Evolutionary conservation across 2,888 invertebrate genomes (phyloP).

Genomic region (Oeneis ivallda): DNA sequence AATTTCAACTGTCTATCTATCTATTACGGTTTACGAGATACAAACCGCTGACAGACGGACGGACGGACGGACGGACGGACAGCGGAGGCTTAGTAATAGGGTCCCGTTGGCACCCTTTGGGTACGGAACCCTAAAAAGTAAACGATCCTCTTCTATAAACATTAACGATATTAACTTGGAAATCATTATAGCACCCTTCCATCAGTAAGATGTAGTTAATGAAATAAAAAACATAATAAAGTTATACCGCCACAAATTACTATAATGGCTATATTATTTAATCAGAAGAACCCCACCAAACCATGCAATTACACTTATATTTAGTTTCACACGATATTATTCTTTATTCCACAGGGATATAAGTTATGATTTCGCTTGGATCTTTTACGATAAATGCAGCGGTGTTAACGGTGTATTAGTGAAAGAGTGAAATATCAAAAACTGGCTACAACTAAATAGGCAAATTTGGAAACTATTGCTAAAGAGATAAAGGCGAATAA

Average conservation of each 20-base stretch:
- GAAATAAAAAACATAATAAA: conserved; percentile 48
- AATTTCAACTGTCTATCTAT: too few relatives aligned
- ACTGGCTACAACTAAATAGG: conserved; percentile 2
- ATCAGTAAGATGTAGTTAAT: conserved; percentile 32
- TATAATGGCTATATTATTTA: conserved; percentile 40
- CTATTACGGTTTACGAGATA: too few relatives aligned
- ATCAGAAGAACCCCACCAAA: conserved; percentile 29
- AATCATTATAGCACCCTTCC: conserved; percentile 38
- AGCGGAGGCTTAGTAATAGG: too few relatives aligned
- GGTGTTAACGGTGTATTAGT: conserved; percentile 16
- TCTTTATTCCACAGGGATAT: conserved; percentile 15
- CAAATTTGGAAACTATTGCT: conserved; percentile 20
- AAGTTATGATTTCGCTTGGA: conserved; percentile 19
- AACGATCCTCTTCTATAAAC: conserved; percentile 28
- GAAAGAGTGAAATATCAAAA: conserved; percentile 17
- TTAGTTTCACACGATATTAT: conserved; percentile 19
- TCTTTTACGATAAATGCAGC: conserved; percentile 22
- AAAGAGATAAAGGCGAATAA: conserved; percentile 24
- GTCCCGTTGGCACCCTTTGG: too few relatives aligned
- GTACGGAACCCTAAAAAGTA: too few relatives aligned
- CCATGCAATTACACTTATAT: conserved; percentile 11
- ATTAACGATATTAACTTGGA: conserved; percentile 33
- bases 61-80: too few relatives aligned
- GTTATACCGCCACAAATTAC: conserved; percentile 45
- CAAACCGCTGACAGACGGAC: too few relatives aligned